Conservation (phyloP, 2,888 invertebrate genomes). For the Drosophila fungiperda region DNA sequence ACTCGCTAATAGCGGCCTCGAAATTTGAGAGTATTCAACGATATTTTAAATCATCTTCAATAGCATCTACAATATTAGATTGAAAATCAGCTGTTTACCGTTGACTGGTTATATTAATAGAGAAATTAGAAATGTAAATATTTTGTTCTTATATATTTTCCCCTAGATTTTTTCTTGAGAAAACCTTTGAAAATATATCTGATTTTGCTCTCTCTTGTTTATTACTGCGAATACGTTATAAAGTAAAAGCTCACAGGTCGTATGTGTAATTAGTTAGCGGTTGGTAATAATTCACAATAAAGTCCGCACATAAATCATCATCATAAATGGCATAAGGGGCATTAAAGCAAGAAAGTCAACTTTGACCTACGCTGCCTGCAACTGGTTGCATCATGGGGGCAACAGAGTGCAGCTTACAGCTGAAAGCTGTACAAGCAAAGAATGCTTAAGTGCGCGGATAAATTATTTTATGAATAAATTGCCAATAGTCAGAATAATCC, state of each 20-base stretch:
- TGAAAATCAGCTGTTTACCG: too few species aligned
- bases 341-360: not conserved
- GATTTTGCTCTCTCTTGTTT: not conserved
- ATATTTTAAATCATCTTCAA: too few species aligned
- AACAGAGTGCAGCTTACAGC: not conserved
- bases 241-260: not conserved
- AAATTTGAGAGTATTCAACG: too few species aligned
- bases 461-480: slow-evolving; percentile 56
- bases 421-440: not conserved
- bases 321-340: not conserved
- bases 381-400: not conserved
- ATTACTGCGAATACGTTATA: not conserved
- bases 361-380: not conserved
- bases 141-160: too few species aligned
- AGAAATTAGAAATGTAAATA: too few species aligned
- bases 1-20: not conserved
- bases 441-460: slow-evolving; percentile 2
- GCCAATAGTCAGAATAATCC: slow-evolving; percentile 35
- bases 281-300: not conserved
- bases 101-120: too few species aligned
- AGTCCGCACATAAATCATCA: not conserved
- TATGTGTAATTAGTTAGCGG: not conserved
- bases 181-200: not conserved
- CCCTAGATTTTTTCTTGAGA: not conserved
- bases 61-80: too few species aligned